A percentile compares a stretch with the other conserved stretches of the same genome.
These are phyloP conservation scores for Caenorhabditis plicata DNA, from an alignment of 2,888 invertebrate genomes.

Conservation along the genomic window DNA sequence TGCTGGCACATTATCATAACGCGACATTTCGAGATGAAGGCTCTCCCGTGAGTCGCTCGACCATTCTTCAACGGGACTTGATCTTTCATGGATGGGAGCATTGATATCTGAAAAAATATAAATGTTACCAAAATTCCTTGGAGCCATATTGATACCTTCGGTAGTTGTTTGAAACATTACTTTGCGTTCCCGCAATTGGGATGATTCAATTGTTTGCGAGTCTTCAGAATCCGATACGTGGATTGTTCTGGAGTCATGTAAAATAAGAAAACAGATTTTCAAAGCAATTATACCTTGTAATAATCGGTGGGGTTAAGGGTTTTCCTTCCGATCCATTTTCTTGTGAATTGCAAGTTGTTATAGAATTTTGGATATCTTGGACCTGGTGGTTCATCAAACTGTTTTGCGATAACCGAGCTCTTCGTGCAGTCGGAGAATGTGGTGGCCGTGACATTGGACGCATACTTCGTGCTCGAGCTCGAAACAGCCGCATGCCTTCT, in stretches of 20 bases:
- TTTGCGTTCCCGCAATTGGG: conserved; percentile 20
- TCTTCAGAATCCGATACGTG: conserved; percentile 37
- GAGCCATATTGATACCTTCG: conserved; percentile 4
- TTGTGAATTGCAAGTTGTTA: too few relatives aligned
- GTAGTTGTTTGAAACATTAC: conserved; percentile 38
- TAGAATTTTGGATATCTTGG: background rate
- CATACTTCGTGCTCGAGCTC: conserved; percentile 37
- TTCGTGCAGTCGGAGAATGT: conserved; percentile 19
- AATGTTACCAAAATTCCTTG: too few relatives aligned
- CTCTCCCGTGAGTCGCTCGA: conserved; percentile 47
- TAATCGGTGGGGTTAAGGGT: too few relatives aligned
- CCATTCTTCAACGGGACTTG: conserved; percentile 51
- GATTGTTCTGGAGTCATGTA: conserved; percentile 22
- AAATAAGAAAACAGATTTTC: background rate
- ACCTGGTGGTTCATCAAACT: conserved; percentile 9
- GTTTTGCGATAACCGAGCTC: conserved; percentile 24
- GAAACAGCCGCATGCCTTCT: conserved; percentile 39
- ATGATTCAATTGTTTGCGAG: conserved; percentile 8
- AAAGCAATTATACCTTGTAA: background rate
- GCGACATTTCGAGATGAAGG: conserved; percentile 54
- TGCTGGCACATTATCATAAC: conserved; percentile 60
- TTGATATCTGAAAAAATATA: conserved; percentile 13
- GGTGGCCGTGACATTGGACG: conserved; percentile 45
- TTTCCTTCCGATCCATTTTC: too few relatives aligned
- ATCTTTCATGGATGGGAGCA: conserved; percentile 39